Conservation (phyloP, 35 echinoderm and acorn worm genomes). For the Hemicentrotus pulcherrimus region DNA sequence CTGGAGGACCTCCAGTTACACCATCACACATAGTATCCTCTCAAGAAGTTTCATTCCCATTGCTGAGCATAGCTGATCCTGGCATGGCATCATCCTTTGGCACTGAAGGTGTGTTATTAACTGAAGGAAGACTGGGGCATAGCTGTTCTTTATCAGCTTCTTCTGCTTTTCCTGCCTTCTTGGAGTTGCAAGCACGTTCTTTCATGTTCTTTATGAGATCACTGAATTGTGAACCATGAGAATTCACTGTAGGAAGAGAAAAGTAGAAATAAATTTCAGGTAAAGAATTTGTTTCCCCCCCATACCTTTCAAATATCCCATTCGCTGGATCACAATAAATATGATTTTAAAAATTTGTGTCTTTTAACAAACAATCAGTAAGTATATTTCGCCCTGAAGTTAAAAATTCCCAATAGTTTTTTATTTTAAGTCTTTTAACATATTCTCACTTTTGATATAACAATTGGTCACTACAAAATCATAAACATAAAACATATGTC, state of each 20-base stretch:
- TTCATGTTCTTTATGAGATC: constrained; percentile 61
- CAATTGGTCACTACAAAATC: no score
- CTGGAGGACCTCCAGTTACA: not conserved
- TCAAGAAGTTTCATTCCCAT: not conserved
- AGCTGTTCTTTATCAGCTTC: not conserved
- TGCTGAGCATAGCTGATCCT: not conserved
- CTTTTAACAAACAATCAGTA: no score
- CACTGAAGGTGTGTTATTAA: not conserved
- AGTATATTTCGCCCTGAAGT: no score
- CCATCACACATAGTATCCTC: not conserved
- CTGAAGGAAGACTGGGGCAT: not conserved
- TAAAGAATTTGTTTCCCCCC: no score
- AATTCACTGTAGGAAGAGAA: constrained; percentile 56
- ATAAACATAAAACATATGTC: no score
- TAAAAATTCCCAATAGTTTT: no score
- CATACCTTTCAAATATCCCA: no score
- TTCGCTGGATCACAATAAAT: no score
- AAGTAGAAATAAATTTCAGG: not conserved
- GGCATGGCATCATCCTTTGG: not conserved
- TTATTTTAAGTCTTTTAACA: no score
- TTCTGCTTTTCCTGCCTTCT: constrained; percentile 13
- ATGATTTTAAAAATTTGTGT: no score
- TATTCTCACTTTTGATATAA: no score
- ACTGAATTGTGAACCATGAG: constrained; percentile 78
- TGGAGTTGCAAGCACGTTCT: constrained; percentile 37